phyloP scores from a whole-genome alignment of 2,797 vertebrate genomes.

The Arrhamphus sclerolepis region DNA sequence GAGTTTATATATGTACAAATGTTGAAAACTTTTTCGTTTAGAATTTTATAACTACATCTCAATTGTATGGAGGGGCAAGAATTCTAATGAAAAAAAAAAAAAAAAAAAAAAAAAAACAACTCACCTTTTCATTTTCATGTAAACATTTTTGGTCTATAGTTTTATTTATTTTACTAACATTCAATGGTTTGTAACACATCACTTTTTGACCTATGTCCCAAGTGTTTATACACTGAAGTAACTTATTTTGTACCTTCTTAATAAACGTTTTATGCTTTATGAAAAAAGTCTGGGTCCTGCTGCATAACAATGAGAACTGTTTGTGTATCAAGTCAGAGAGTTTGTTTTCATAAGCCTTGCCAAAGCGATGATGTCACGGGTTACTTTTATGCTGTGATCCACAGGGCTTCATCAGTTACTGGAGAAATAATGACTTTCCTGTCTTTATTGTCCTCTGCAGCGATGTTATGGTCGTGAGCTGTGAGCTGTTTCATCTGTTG shows the following conservation, averaged over 20 bases:
- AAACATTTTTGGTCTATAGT: not conserved
- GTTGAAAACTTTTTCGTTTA: no score
- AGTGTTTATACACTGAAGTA: slow-evolving; percentile 24
- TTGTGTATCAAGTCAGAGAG: slow-evolving; percentile 29
- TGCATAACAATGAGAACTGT: slow-evolving; percentile 16
- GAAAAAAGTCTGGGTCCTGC: slow-evolving; percentile 5
- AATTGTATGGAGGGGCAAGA: no score
- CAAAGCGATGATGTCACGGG: slow-evolving; percentile 54
- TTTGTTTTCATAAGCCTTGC: slow-evolving; percentile 51
- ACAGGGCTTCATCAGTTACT: slow-evolving; percentile 24
- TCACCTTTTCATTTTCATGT: no score
- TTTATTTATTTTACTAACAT: not conserved
- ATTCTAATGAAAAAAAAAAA: no score
- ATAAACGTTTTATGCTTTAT: slow-evolving; percentile 37
- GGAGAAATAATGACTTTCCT: slow-evolving; percentile 38
- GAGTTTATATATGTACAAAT: no score
- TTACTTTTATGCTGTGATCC: slow-evolving; percentile 34
- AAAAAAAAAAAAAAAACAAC: no score
- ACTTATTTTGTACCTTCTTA: slow-evolving; percentile 39
- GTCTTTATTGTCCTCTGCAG: slow-evolving; percentile 55
- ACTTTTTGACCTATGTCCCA: slow-evolving; percentile 10
- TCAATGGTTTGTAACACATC: not conserved
- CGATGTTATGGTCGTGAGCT: slow-evolving; percentile 40
- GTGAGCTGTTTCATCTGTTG: slow-evolving; percentile 39
- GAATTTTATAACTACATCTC: no score